Percentiles rank a stretch among this genome's conserved stretches.
Conservation (phyloP, 1,140 invertebrate species). For the Trichonephila clavata region DNA sequence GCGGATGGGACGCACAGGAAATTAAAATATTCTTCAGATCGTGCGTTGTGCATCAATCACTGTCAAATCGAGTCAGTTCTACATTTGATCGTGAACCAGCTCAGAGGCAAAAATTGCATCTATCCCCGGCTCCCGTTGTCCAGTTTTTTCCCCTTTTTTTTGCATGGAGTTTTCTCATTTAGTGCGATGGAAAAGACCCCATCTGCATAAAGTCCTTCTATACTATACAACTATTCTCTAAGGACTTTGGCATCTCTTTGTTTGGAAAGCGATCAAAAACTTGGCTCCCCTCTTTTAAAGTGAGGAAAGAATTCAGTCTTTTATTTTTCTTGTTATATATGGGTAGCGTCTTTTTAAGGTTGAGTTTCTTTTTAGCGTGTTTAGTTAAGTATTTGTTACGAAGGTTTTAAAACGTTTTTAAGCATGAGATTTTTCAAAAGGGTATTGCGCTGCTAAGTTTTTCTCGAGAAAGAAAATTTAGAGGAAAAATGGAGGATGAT, state of each 20-base stretch:
- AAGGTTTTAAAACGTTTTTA: too few relatives aligned
- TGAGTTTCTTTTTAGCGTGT: not conserved
- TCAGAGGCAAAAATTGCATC: conserved; percentile 61
- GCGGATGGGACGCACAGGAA: conserved; percentile 60
- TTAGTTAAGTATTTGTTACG: too few relatives aligned
- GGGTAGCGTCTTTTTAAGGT: not conserved
- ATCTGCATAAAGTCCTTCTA: conserved; percentile 52
- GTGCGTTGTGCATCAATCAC: conserved; percentile 69
- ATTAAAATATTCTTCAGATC: conserved; percentile 75
- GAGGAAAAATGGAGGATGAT: too few relatives aligned
- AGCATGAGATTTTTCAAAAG: too few relatives aligned
- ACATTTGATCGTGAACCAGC: conserved; percentile 65
- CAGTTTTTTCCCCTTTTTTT: not conserved
- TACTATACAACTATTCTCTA: not conserved
- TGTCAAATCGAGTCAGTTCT: conserved; percentile 68
- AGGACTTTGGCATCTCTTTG: conserved; percentile 34
- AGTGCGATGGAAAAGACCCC: conserved; percentile 6
- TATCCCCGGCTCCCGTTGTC: not conserved
- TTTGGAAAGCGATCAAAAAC: conserved; percentile 24
- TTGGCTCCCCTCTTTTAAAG: not conserved
- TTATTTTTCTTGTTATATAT: not conserved
- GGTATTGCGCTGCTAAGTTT: too few relatives aligned
- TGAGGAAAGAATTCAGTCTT: not conserved
- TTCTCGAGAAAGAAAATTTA: too few relatives aligned
- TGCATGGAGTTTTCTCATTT: conserved; percentile 49